Conservation (phyloP, 2,797 vertebrate genomes). For the Acropternis orthonyx region DNA sequence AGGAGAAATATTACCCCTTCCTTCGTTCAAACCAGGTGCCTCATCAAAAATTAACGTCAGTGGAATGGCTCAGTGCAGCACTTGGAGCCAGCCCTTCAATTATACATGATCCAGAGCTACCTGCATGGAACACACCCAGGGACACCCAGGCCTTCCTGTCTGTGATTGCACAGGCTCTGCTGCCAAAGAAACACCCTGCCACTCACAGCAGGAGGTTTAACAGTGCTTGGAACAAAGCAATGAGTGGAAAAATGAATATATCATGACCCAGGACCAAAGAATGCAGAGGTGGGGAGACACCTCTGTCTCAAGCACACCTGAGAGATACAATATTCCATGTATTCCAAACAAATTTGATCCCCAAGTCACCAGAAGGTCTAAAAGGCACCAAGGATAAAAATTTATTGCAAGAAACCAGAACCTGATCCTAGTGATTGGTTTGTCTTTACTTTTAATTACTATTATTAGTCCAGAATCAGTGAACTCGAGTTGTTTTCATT, state of each 20-base stretch:
- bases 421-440: neutral
- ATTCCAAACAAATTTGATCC: neutral
- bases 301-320: neutral
- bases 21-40: slow-evolving; percentile 59
- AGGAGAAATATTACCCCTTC: slow-evolving; percentile 57
- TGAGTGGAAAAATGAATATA: neutral
- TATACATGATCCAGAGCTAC: slow-evolving; percentile 59
- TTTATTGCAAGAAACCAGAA: neutral
- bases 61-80: slow-evolving; percentile 50
- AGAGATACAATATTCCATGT: neutral
- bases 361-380: slow-evolving; percentile 22
- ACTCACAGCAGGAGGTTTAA: neutral
- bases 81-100: slow-evolving; percentile 43
- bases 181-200: slow-evolving; percentile 23
- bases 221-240: neutral
- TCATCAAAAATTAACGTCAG: slow-evolving; percentile 67
- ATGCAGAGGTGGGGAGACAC: neutral
- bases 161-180: slow-evolving; percentile 34
- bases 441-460: neutral
- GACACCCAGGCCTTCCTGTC: neutral
- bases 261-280: neutral
- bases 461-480: neutral
- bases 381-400: neutral
- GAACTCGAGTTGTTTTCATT: neutral
- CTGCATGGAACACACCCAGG: slow-evolving; percentile 15